Evolutionary conservation across 2,113 vertebrate genomes (phyloP).

Genomic region (Myiozetetes cayanensis): DNA sequence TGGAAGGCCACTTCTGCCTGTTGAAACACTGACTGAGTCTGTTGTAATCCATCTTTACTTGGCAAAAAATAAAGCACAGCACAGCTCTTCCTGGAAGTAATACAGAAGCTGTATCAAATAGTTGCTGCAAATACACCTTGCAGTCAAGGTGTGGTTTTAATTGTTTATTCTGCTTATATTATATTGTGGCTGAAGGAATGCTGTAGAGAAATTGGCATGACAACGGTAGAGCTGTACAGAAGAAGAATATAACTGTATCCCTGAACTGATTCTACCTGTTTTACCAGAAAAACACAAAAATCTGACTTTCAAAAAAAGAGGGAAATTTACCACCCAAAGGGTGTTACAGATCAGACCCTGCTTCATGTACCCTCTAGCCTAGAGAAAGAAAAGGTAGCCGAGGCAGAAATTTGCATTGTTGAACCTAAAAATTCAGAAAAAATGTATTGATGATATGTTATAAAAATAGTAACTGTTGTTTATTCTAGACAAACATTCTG

Average conservation of each 20-base stretch:
- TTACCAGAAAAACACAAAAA: background rate
- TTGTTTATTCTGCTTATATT: background rate
- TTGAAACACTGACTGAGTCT: background rate
- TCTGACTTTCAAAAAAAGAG: background rate
- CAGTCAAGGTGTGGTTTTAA: background rate
- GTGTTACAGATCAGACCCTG: background rate
- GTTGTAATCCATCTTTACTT: background rate
- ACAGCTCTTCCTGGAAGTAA: background rate
- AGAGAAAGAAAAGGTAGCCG: accelerated
- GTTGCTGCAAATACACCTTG: background rate
- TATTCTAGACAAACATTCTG: background rate
- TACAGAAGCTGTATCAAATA: background rate
- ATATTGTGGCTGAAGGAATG: background rate
- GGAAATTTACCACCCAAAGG: background rate
- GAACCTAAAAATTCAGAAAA: background rate
- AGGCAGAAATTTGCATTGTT: background rate
- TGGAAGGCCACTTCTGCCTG: background rate
- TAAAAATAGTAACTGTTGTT: background rate
- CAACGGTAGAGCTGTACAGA: background rate
- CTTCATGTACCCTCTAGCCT: background rate
- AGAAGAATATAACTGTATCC: background rate
- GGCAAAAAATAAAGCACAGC: background rate
- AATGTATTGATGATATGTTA: background rate
- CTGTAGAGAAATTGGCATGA: background rate
- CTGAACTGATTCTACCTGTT: background rate